These are phyloP conservation scores for Chalcis sispes DNA, from an alignment of 2,888 invertebrate genomes.

Conservation along the genomic window DNA sequence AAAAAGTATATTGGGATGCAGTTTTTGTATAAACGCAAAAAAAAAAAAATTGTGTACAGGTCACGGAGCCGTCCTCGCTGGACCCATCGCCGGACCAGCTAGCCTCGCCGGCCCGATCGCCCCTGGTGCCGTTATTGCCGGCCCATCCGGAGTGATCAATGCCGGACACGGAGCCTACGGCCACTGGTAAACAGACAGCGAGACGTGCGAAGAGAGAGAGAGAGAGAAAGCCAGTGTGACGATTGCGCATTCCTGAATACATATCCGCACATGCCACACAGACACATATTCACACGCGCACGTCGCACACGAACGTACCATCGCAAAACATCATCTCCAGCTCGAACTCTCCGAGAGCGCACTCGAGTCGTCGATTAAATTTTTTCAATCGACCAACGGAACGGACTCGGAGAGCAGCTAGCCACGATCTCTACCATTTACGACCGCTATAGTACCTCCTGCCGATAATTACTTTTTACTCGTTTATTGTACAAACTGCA, in stretches of 20 bases:
- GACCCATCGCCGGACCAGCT: slow-evolving; percentile 69
- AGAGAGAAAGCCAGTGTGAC: slow-evolving; percentile 5
- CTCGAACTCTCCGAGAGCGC: slow-evolving; percentile 46
- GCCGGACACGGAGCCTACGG: slow-evolving; percentile 64
- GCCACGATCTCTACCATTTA: slow-evolving; percentile 67
- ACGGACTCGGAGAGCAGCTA: slow-evolving; percentile 53
- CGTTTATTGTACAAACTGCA: slow-evolving; percentile 41
- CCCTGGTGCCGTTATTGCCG: slow-evolving; percentile 71
- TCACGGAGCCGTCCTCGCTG: slow-evolving; percentile 69
- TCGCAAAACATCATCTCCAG: slow-evolving; percentile 2
- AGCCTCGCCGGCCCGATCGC: slow-evolving; percentile 70
- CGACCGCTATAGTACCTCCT: slow-evolving; percentile 71
- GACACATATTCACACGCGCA: slow-evolving; percentile 35
- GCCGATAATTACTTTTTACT: slow-evolving; percentile 38
- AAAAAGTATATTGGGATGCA: too few relatives aligned
- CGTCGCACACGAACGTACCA: slow-evolving; percentile 47
- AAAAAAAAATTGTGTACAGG: slow-evolving; percentile 16
- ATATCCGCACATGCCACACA: neutral
- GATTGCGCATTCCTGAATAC: neutral
- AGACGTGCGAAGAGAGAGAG: slow-evolving; percentile 4
- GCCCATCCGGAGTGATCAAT: slow-evolving; percentile 72
- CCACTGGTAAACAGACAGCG: slow-evolving; percentile 6
- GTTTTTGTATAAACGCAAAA: too few relatives aligned
- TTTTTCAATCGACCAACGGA: too few relatives aligned
- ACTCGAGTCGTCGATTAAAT: slow-evolving; percentile 43